Evolutionary conservation across 2,888 invertebrate genomes (phyloP), one percentile per base, ranked within the genome.

Genomic region (Drosophila atroscutellata): DNA sequence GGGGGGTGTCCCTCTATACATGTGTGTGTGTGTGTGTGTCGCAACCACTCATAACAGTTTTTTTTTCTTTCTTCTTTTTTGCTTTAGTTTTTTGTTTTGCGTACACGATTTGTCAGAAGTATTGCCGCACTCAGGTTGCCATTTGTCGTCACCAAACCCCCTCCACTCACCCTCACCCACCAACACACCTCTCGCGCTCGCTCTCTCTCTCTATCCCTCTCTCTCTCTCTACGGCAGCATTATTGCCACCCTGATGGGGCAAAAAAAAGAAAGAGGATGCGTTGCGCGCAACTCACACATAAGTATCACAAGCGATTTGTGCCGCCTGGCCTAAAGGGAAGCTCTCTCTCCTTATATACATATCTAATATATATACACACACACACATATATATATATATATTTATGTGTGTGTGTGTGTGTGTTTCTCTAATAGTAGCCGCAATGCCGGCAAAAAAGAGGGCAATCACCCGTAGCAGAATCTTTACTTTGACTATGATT

Each of bases 401-500:
- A 49, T 39, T 28, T 11, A 15, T 5, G 39, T 28, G 26, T 3
- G n/a, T 30, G 45, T 26, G 24, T 47, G 32, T 50, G 26, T 34
- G 6, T 65, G 28, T 55, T 63, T 24, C 58, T 74, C 70, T 74
- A 74, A 71, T 63, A 77, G 69, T 71, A 77, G 55, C 77, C 77
- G 69, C 76, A 77, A 59, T 63, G 74, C 81, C 83, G 82, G 83
- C 82, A 81, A 86, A 80, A 24, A 45, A 15, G 88, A 90, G 89
- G 89, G 86, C 89, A 90, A 90, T 90, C 89, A 90, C 90, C 90
- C 89, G 90, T 68, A 58, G 70, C 42, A 70, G 67, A 72, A 71
- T 50, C 70, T 67, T 62, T 67, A 52, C 55, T 70, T 50, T 61
- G 74, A 55, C 72, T 77, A 64, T 69, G 74, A 80, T 86, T 83